These are phyloP conservation scores for Acanthosepion lycidas DNA, from an alignment of 2,888 invertebrate genomes.

Conservation along the genomic window DNA sequence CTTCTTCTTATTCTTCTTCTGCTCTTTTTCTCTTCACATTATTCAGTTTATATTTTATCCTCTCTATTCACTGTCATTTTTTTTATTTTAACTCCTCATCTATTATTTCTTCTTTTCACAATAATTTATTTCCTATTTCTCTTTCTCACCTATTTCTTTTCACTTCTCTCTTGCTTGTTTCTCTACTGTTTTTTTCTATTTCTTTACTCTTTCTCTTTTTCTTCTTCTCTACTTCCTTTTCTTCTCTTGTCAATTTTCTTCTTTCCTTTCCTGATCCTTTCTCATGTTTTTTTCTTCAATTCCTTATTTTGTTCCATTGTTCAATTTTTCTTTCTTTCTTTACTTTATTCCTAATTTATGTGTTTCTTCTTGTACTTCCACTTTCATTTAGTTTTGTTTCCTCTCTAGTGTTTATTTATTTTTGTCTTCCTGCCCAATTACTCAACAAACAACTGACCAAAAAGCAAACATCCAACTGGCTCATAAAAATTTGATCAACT, in stretches of 20 bases:
- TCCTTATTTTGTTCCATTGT: background rate
- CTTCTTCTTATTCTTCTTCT: background rate
- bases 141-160: background rate
- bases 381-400: slow-evolving; percentile 8
- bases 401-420: background rate
- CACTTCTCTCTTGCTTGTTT: background rate
- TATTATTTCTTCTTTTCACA: no score
- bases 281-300: background rate
- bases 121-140: no score
- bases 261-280: background rate
- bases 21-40: background rate
- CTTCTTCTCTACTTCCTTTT: background rate
- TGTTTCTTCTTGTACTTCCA: background rate
- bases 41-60: background rate
- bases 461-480: slow-evolving; percentile 21
- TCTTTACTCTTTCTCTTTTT: background rate
- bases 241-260: background rate
- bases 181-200: background rate
- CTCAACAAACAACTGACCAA: slow-evolving; percentile 21
- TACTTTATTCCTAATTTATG: background rate
- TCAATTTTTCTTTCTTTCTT: background rate
- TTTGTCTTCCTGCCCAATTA: background rate
- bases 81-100: no score
- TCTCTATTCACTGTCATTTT: no score
- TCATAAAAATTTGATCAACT: slow-evolving; percentile 13